Conservation (phyloP, 2,113 vertebrate species). For the Pollimyrus isidori region DNA sequence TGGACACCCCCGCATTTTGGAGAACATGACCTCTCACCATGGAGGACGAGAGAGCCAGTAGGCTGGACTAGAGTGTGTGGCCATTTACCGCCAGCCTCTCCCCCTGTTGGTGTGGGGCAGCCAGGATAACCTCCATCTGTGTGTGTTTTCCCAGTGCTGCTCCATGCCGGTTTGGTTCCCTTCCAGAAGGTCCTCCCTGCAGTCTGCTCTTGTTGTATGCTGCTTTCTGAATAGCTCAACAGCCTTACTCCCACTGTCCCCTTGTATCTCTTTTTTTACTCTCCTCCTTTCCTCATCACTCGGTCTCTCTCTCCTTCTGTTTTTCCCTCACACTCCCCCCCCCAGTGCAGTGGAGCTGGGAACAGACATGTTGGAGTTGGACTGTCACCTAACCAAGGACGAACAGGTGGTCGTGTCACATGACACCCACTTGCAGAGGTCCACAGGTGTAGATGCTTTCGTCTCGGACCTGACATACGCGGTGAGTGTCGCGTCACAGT, state of each 20-base stretch:
- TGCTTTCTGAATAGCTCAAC: background rate
- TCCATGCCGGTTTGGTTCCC: background rate
- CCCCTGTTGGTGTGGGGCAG: background rate
- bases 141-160: background rate
- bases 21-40: background rate
- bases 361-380: slow-evolving; percentile 95
- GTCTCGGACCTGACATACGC: slow-evolving; percentile 75
- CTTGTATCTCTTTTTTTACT: background rate
- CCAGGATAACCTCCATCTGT: background rate
- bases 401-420: slow-evolving; percentile 92
- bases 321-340: background rate
- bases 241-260: background rate
- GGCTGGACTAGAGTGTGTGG: background rate
- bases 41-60: background rate
- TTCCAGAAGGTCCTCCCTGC: background rate
- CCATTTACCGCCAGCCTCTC: background rate
- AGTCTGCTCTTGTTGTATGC: background rate
- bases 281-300: background rate
- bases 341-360: slow-evolving; percentile 80
- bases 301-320: background rate
- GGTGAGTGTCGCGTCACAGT: slow-evolving; percentile 64
- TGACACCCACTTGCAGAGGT: slow-evolving; percentile 77
- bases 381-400: slow-evolving; percentile 93
- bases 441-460: slow-evolving; percentile 72
- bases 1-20: background rate